Conservation (phyloP, 2,888 invertebrate species). For the Euplexia lucipara region DNA sequence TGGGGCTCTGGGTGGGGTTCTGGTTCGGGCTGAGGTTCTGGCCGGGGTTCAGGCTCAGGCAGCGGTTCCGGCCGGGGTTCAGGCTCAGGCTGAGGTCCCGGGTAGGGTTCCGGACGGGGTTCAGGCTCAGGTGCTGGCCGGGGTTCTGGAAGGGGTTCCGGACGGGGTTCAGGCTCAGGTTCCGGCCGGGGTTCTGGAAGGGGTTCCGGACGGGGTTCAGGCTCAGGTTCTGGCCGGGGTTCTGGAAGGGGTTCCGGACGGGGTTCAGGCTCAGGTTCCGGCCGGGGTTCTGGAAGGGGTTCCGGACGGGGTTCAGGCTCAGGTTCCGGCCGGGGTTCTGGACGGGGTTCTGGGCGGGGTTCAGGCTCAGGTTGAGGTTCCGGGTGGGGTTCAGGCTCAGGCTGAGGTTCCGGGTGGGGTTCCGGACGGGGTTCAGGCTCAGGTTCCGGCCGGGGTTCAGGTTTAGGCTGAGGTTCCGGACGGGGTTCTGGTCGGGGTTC, state of each 20-base stretch:
- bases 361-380: neutral
- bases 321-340: neutral
- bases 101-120: neutral
- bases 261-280: neutral
- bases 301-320: neutral
- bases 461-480: neutral
- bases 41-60: neutral
- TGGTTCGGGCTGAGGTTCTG: neutral
- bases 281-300: neutral
- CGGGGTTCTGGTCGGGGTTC: neutral
- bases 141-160: neutral
- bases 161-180: neutral
- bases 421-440: neutral
- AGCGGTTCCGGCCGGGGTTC: neutral
- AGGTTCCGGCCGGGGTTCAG: fast-evolving
- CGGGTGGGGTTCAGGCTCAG: fast-evolving
- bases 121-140: neutral
- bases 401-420: neutral
- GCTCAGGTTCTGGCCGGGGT: neutral
- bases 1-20: neutral
- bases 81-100: no score
- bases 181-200: neutral
- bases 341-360: fast-evolving
- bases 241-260: neutral
- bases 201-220: neutral